Conservation (phyloP, 2,113 vertebrate genomes). For the Sciurus niger region DNA sequence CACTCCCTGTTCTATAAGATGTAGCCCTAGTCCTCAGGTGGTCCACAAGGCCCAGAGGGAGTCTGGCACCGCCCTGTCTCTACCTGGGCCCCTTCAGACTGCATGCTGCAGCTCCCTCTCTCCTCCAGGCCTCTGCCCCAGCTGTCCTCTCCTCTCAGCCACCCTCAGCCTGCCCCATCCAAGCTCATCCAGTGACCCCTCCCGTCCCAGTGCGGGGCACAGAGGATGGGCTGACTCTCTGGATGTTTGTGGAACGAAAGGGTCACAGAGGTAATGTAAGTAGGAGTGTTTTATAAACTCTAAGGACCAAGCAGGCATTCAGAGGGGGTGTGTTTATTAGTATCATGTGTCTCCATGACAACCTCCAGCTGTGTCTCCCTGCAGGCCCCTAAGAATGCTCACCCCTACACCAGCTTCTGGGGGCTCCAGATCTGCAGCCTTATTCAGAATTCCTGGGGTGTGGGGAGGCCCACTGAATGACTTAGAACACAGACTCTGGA, state of each 20-base stretch:
- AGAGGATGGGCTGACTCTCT: background rate
- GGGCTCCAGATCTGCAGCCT: background rate
- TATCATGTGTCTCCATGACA: slow-evolving; percentile 43
- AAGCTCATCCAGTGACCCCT: background rate
- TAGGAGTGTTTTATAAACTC: slow-evolving; percentile 70
- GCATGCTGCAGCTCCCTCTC: background rate
- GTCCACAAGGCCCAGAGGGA: too few species aligned
- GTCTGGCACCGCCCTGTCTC: background rate
- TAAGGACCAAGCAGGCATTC: background rate
- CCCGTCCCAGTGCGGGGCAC: background rate
- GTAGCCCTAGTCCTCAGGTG: background rate
- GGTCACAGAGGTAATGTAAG: slow-evolving; percentile 47
- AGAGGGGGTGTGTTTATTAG: slow-evolving; percentile 54
- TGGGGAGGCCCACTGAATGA: background rate
- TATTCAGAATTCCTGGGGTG: background rate
- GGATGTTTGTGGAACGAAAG: slow-evolving; percentile 61
- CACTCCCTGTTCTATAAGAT: too few species aligned
- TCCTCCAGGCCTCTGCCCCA: background rate
- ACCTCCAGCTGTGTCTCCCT: slow-evolving; percentile 56
- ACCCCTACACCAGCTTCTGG: background rate
- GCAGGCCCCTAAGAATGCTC: background rate
- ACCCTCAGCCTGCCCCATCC: background rate
- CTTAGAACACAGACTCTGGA: background rate
- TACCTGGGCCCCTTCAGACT: fast-evolving
- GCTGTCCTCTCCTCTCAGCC: background rate